Evolutionary conservation across 2,888 invertebrate genomes (phyloP).

Genomic region (Corythucha ciliata): DNA sequence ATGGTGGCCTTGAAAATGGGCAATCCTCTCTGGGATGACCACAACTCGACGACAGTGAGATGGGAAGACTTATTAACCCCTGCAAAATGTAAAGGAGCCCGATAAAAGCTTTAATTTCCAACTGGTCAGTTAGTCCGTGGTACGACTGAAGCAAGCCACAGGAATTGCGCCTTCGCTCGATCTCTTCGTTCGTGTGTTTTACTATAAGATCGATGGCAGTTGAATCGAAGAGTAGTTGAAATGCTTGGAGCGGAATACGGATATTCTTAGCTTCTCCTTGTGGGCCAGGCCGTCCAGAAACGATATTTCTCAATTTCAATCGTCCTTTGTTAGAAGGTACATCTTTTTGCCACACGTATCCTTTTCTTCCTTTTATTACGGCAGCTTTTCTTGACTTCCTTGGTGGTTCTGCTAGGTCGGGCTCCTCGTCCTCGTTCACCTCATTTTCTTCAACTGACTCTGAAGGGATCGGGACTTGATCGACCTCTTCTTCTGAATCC

Average conservation of each 20-base stretch:
- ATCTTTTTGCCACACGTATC: background rate
- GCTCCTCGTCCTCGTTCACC: too few relatives aligned
- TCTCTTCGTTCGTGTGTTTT: slow-evolving; percentile 12
- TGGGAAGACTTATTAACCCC: slow-evolving; percentile 17
- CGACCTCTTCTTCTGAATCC: too few relatives aligned
- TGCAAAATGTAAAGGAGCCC: slow-evolving; percentile 14
- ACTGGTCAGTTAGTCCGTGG: slow-evolving; percentile 2
- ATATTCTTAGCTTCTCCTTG: slow-evolving; percentile 16
- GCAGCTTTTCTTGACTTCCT: too few relatives aligned
- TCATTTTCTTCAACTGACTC: too few relatives aligned
- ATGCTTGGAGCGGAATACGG: background rate
- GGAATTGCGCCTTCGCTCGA: background rate
- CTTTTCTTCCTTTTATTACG: too few relatives aligned
- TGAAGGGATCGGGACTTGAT: too few relatives aligned
- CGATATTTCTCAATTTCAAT: slow-evolving; percentile 2
- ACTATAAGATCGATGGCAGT: background rate
- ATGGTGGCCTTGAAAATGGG: slow-evolving; percentile 12
- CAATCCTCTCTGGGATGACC: slow-evolving; percentile 3
- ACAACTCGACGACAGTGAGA: slow-evolving; percentile 7
- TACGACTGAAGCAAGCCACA: slow-evolving; percentile 6
- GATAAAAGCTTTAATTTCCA: slow-evolving; percentile 11
- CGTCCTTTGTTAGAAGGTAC: background rate
- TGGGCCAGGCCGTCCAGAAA: slow-evolving; percentile 14
- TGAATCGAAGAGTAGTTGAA: background rate
- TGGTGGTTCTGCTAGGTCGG: too few relatives aligned